phyloP scores from a whole-genome alignment of 2,888 invertebrate species.

The Drosophila atripex region DNA sequence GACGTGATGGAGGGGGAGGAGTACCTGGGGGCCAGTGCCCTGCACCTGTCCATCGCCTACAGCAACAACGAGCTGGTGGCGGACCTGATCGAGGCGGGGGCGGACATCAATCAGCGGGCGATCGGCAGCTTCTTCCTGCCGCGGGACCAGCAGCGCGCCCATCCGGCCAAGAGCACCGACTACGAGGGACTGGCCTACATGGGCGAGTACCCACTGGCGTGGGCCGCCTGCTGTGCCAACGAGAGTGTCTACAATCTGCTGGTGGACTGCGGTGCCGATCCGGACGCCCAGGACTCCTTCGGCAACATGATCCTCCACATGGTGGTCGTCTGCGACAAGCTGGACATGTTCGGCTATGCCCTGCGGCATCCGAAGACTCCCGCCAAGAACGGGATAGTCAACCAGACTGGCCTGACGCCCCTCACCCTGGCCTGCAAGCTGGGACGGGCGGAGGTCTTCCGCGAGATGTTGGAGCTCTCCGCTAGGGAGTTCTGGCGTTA shows the following conservation, averaged over 20 bases:
- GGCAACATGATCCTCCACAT: constrained; percentile 99
- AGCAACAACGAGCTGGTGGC: constrained; percentile 97
- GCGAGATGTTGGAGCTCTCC: constrained; percentile 98
- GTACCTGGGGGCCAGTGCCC: constrained; percentile 96
- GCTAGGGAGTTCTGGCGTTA: constrained; percentile 99
- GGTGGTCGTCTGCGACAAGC: constrained; percentile 98
- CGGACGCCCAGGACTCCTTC: constrained; percentile 97
- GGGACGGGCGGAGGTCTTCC: constrained; percentile 97
- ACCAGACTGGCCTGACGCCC: constrained; percentile 95
- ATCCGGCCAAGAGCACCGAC: constrained; percentile 92
- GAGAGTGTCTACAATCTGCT: constrained; percentile 98
- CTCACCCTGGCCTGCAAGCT: constrained; percentile 98
- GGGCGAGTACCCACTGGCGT: constrained; percentile 98
- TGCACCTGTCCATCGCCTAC: constrained; percentile 98
- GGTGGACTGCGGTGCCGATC: constrained; percentile 95
- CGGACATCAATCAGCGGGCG: constrained; percentile 95
- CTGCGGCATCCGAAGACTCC: constrained; percentile 96
- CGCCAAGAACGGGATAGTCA: constrained; percentile 95
- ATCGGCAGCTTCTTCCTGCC: constrained; percentile 98
- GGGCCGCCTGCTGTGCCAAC: constrained; percentile 98
- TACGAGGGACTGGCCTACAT: constrained; percentile 98
- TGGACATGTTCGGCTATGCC: constrained; percentile 99
- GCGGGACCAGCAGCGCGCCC: constrained; percentile 93
- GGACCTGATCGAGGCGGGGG: constrained; percentile 95
- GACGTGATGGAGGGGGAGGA: constrained; percentile 99